Evolutionary conservation across 2,888 invertebrate genomes (phyloP).

Genomic region (Dusona sp.): DNA sequence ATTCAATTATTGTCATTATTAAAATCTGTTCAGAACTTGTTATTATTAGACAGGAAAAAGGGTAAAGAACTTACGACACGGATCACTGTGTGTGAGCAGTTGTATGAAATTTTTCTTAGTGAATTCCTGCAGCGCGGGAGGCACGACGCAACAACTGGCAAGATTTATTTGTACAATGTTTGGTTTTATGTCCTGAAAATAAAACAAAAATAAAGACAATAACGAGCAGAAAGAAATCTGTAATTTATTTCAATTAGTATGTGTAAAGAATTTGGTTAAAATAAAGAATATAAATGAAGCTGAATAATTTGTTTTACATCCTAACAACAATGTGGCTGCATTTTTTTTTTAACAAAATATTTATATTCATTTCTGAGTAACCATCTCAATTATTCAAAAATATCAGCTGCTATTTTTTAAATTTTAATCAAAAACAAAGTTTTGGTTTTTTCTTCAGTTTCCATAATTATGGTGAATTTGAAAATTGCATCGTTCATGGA

Average conservation of each 20-base stretch:
- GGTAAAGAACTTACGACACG: slow-evolving; percentile 88
- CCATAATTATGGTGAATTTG: too few relatives aligned
- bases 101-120: slow-evolving; percentile 96
- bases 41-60: not conserved
- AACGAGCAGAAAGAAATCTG: not conserved
- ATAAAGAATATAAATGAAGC: not conserved
- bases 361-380: too few relatives aligned
- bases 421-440: not conserved
- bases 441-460: too few relatives aligned
- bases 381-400: not conserved
- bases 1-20: not conserved
- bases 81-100: slow-evolving; percentile 97
- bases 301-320: not conserved
- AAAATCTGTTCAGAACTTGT: not conserved
- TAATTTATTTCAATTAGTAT: not conserved
- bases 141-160: slow-evolving; percentile 97
- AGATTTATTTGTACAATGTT: slow-evolving; percentile 97
- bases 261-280: not conserved
- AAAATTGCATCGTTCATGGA: too few relatives aligned
- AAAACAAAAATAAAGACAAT: slow-evolving; percentile 16
- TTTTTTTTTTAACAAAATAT: too few relatives aligned
- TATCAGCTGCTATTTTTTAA: not conserved
- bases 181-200: slow-evolving; percentile 88
- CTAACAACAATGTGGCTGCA: not conserved
- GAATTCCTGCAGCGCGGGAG: slow-evolving; percentile 94